Evolutionary conservation across 2,888 invertebrate species (phyloP).

Genomic region (Phoenoteleia sp.): DNA sequence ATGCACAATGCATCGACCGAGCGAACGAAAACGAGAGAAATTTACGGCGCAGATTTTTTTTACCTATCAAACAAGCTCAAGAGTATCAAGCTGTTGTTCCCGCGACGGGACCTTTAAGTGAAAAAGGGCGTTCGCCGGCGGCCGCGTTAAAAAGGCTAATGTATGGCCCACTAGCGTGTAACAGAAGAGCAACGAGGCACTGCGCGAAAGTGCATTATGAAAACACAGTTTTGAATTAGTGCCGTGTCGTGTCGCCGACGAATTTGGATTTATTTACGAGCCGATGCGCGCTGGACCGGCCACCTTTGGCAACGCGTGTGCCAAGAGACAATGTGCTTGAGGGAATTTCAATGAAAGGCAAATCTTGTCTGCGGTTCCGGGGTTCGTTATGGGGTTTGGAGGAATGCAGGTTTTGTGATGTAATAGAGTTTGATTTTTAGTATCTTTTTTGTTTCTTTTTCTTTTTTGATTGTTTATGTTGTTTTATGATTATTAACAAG

Average conservation of each 20-base stretch:
- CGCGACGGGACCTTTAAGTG: slow-evolving; percentile 59
- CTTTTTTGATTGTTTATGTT: no score
- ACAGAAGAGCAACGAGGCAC: slow-evolving; percentile 14
- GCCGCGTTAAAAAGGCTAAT: slow-evolving; percentile 45
- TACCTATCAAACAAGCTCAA: slow-evolving; percentile 62
- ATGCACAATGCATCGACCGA: slow-evolving; percentile 76
- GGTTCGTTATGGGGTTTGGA: background rate
- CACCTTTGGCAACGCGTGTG: slow-evolving; percentile 7
- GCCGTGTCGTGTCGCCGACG: slow-evolving; percentile 40
- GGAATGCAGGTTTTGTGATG: background rate
- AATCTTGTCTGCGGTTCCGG: slow-evolving; percentile 31
- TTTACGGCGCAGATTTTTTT: slow-evolving; percentile 74
- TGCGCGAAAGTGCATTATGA: slow-evolving; percentile 58
- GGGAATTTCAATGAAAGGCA: slow-evolving; percentile 52
- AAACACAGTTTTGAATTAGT: slow-evolving; percentile 59
- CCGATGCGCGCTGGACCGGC: background rate
- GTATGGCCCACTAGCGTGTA: slow-evolving; percentile 36
- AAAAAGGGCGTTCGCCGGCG: slow-evolving; percentile 62
- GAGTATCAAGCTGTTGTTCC: slow-evolving; percentile 51
- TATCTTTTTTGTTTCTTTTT: background rate
- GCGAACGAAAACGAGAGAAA: slow-evolving; percentile 78
- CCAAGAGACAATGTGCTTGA: background rate
- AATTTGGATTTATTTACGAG: slow-evolving; percentile 49
- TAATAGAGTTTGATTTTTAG: no score
- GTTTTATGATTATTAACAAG: no score